Base-by-base conservation (phyloP, 2,888 invertebrate genomes). In the Agonum fuliginosum region DNA sequence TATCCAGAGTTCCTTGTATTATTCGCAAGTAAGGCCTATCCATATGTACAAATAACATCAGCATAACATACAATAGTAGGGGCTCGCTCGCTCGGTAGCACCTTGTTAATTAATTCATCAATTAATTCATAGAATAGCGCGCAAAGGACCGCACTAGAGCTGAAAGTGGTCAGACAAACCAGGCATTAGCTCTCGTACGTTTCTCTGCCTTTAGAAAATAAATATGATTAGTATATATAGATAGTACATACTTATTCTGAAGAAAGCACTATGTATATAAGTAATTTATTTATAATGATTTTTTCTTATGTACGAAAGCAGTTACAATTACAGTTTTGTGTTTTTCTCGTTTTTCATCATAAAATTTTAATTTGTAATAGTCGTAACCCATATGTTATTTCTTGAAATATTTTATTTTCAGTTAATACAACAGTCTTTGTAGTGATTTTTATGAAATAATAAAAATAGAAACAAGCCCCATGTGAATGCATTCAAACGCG, bases 261-360 rank as follows among this genome's bases (percentile, higher is more conserved):
- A 82, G 82, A 83, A 83, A 83, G 83, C 83, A 81, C 82, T 83
- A 83, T 81, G 80, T 81, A 81, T 82, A 82, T 75, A 78, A 77
- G 51, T 77, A 37, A 77, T 77, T 69, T 69, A 69, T 76, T 77
- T 77, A 70, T 67, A 58, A 70, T 69, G 27, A 65, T 46, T 73
- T 62, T n/a, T 77, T 70, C 77, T 77, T 77, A 77, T 69, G 77
- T 77, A 77, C 54, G 77, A 77, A 77, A 77, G 77, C 77, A 77
- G 69, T 77, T 77, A 75, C 75, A 75, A 67, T 75, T 75, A 75
- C 67, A 75, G 46, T 67, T 46, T 73, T 73, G 41, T 74, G 73
- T 74, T 74, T 62, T 43, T 62, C 65, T 65, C 41, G 24, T 74
- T 65, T 65, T 69, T 69, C 20, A 46, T 48, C 41, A 46, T 65